Percentiles rank a stretch among this genome's conserved stretches.
Conservation (phyloP, 1,140 invertebrate genomes). For the Parapsyche elsis region DNA sequence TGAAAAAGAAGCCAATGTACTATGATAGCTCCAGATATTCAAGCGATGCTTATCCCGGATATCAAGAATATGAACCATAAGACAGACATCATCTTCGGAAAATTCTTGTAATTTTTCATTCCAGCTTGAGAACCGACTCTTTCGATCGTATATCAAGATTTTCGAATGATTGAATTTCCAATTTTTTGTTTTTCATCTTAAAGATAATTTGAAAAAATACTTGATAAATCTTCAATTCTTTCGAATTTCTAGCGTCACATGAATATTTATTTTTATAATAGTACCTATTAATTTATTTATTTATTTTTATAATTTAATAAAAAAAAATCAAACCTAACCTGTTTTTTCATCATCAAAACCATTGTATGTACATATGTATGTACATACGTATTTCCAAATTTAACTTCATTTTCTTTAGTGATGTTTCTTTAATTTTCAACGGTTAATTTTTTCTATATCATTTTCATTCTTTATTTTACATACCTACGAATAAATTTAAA, state of each 20-base stretch:
- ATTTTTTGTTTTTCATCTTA: background rate
- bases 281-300: conserved; percentile 28
- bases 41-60: conserved; percentile 26
- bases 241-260: background rate
- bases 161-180: background rate
- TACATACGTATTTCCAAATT: too few relatives aligned
- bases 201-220: background rate
- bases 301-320: conserved; percentile 36
- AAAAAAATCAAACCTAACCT: background rate
- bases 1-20: conserved; percentile 50
- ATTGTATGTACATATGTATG: too few relatives aligned
- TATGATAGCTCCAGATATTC: conserved; percentile 34
- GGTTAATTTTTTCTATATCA: too few relatives aligned
- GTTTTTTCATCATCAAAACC: background rate
- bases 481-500: too few relatives aligned
- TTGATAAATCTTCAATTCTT: background rate
- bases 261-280: conserved; percentile 17
- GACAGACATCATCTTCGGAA: background rate
- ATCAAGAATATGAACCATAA: conserved; percentile 49
- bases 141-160: background rate
- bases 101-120: too few relatives aligned
- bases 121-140: too few relatives aligned
- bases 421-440: too few relatives aligned
- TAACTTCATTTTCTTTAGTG: too few relatives aligned
- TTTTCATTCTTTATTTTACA: too few relatives aligned